These are phyloP conservation scores for Dryocosmus kuriphilus DNA, from an alignment of 2,888 invertebrate genomes.

Conservation along the genomic window DNA sequence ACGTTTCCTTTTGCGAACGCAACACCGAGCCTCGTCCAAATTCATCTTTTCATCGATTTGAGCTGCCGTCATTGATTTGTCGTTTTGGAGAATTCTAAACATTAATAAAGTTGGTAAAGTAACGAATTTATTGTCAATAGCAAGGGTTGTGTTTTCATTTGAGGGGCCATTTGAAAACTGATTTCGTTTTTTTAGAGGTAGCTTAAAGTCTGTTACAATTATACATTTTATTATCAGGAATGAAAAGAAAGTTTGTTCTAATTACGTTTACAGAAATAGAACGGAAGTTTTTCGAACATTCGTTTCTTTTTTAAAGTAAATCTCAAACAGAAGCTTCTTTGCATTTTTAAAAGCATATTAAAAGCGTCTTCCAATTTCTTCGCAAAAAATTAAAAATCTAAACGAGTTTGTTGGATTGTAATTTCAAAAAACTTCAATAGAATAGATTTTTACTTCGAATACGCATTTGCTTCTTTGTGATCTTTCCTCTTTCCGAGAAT, in stretches of 20 bases:
- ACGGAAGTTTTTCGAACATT: too few relatives aligned
- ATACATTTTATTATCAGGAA: not conserved
- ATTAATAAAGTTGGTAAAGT: not conserved
- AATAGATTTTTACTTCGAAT: too few relatives aligned
- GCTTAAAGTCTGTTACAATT: too few relatives aligned
- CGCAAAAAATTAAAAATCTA: too few relatives aligned
- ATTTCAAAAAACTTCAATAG: too few relatives aligned
- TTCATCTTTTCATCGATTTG: conserved; percentile 71
- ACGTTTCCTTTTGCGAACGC: conserved; percentile 69
- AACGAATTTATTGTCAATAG: not conserved
- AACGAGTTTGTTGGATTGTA: too few relatives aligned
- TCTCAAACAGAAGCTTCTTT: not conserved
- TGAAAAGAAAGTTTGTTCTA: not conserved
- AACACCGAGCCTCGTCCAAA: conserved; percentile 72
- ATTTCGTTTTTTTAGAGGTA: too few relatives aligned
- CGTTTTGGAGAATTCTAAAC: conserved; percentile 67
- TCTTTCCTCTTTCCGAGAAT: too few relatives aligned
- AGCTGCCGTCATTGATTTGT: conserved; percentile 60
- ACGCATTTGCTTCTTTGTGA: too few relatives aligned
- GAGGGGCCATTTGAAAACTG: not conserved
- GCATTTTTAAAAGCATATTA: too few relatives aligned
- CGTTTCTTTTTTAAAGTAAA: not conserved
- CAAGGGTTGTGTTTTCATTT: not conserved
- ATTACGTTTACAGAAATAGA: not conserved
- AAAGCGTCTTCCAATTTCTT: too few relatives aligned